Evolutionary conservation across 2,797 vertebrate genomes (phyloP), one percentile per base, ranked within the genome.

Genomic region (Tarsius wallacei): DNA sequence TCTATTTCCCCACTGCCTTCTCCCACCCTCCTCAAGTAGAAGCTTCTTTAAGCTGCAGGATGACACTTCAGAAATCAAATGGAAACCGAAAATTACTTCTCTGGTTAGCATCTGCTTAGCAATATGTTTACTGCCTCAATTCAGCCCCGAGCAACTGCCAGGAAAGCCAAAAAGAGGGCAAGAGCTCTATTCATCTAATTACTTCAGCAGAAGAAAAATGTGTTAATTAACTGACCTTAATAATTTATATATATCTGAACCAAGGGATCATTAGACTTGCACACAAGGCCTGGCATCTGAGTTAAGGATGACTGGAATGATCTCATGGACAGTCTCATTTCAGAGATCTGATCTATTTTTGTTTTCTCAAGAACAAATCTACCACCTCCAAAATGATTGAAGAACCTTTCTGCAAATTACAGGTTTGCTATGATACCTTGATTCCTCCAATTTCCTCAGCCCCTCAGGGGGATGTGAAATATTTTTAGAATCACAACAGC

Each of bases 151-250:
- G 97, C 90, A 96, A 70, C 31, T 85, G 0, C 31, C 24, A 93
- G 16, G 26, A 78, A 93, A 97, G 90, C 70, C 0, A 42, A 1
- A 2, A 97, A 84, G 97, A 93, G 95, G 90, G 76, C 78, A 95
- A 94, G 92, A 80, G 49, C 68, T 91, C 77, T 96, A 94, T 90
- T 95, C 90, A 82, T 87, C 83, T 85, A 78, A 97, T 97, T 96
- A 85, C 84, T 93, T 95, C 89, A 88, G 81, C 13, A 95, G 85
- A 51, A 97, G 77, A 97, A 97, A 98, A 98, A 74, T 96, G 96
- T 97, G 61, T 78, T 97, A 97, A 84, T 94, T 98, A 95, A 81
- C 70, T 80, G 85, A 97, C 93, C 95, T 97, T 97, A 97, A 97
- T 97, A 97, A 98, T 97, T 97, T 92, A 97, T 92, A 77, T 51